Conservation (phyloP, 1,140 invertebrate species). For the Macrotrachela quadricornifera region DNA sequence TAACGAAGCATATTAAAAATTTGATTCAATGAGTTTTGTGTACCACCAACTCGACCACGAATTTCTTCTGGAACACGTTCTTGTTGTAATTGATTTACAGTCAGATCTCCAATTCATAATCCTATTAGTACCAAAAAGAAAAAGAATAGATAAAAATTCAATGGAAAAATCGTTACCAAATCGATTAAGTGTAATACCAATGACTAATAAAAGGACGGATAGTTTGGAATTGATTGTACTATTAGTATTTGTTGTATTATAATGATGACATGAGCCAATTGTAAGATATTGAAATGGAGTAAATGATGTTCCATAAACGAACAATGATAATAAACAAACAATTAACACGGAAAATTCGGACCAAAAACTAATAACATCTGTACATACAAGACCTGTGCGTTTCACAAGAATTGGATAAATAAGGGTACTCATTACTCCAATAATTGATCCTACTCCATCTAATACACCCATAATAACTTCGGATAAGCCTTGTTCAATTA, state of each 20-base stretch:
- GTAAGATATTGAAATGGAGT: not conserved
- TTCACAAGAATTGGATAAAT: constrained; percentile 8
- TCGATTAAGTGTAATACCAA: too few species aligned
- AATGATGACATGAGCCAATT: too few species aligned
- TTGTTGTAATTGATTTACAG: constrained; percentile 7
- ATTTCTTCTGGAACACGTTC: not conserved
- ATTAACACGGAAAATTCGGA: not conserved
- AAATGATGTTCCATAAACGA: constrained; percentile 1
- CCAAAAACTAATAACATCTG: not conserved
- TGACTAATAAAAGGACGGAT: too few species aligned
- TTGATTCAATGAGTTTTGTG: constrained; percentile 3
- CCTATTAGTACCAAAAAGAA: not conserved
- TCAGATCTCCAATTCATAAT: constrained; percentile 5
- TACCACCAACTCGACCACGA: constrained; percentile 4
- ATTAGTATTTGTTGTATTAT: too few species aligned
- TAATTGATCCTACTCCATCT: constrained; percentile 9
- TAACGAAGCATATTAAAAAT: constrained; percentile 4
- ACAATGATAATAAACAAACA: constrained; percentile 1
- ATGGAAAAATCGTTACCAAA: too few species aligned
- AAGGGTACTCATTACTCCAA: constrained; percentile 10
- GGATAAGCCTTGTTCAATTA: constrained; percentile 9
- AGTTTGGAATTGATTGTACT: too few species aligned
- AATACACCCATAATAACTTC: constrained; percentile 9
- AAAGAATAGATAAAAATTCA: too few species aligned
- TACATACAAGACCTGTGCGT: constrained; percentile 1